Evolutionary conservation across 2,113 vertebrate genomes (phyloP).

Genomic region (Nothoprocta pentlandii): DNA sequence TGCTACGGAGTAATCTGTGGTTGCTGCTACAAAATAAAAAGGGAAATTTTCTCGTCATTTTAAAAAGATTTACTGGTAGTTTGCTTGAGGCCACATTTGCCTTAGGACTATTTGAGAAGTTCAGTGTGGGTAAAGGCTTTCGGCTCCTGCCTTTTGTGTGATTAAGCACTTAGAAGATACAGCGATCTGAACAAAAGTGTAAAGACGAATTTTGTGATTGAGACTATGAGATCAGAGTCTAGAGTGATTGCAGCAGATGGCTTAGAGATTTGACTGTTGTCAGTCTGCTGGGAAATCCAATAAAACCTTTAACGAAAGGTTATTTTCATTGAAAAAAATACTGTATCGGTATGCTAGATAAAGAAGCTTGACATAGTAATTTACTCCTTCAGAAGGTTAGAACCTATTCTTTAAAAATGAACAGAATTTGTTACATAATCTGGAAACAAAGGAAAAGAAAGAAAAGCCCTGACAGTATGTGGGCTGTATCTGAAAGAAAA

Average conservation of each 20-base stretch:
- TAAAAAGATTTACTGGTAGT: conserved; percentile 24
- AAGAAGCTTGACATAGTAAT: conserved; percentile 57
- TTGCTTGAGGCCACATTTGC: conserved; percentile 19
- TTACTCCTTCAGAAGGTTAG: conserved; percentile 44
- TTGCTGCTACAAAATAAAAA: background rate
- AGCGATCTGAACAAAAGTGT: background rate
- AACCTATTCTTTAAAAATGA: conserved; percentile 47
- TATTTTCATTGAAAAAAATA: conserved; percentile 42
- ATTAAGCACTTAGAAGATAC: conserved; percentile 16
- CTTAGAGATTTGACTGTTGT: conserved; percentile 44
- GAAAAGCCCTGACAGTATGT: conserved; percentile 50
- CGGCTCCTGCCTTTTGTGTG: background rate
- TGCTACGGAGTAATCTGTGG: background rate
- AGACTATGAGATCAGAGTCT: background rate
- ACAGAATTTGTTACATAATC: conserved; percentile 52
- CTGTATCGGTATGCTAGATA: conserved; percentile 31
- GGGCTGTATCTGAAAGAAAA: conserved; percentile 44
- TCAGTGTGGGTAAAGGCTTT: background rate
- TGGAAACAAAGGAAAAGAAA: conserved; percentile 50
- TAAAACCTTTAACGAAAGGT: conserved; percentile 48
- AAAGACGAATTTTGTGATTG: background rate
- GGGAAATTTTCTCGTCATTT: background rate
- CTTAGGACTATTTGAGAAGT: background rate
- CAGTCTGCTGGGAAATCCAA: conserved; percentile 16
- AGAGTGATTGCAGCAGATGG: background rate